Evolutionary conservation across 2,113 vertebrate species (phyloP).

Genomic region (Gopherus evgoodei): DNA sequence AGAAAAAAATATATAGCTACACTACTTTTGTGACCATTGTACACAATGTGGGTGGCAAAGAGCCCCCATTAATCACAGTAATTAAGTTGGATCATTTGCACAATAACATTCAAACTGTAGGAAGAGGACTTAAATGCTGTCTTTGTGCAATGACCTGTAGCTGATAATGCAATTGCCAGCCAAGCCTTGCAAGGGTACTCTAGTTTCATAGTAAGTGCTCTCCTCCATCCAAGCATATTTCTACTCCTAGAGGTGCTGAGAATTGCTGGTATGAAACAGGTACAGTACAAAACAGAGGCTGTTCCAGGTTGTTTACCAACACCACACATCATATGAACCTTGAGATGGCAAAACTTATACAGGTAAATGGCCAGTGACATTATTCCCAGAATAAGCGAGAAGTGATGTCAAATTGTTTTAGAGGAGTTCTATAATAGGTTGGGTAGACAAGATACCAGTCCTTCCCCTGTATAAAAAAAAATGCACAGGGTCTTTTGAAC

Average conservation of each 20-base stretch:
- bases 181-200: rapidly evolving
- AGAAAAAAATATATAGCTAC: neutral
- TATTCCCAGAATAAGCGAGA: neutral
- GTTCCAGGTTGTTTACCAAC: neutral
- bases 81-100: neutral
- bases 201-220: neutral
- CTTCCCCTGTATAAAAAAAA: neutral
- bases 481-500: neutral
- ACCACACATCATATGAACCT: neutral
- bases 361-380: neutral
- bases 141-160: neutral
- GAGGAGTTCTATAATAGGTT: neutral
- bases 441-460: neutral
- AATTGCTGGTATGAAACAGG: neutral
- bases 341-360: neutral
- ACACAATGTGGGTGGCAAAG: neutral
- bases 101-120: neutral
- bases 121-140: neutral
- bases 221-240: neutral
- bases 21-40: neutral
- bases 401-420: neutral
- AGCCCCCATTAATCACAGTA: neutral
- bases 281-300: rapidly evolving
- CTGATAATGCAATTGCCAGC: neutral
- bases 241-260: neutral